Percentiles rank a stretch among this genome's conserved stretches.
Conservation (phyloP, 2,888 invertebrate species). For the Oscheius sp. region DNA sequence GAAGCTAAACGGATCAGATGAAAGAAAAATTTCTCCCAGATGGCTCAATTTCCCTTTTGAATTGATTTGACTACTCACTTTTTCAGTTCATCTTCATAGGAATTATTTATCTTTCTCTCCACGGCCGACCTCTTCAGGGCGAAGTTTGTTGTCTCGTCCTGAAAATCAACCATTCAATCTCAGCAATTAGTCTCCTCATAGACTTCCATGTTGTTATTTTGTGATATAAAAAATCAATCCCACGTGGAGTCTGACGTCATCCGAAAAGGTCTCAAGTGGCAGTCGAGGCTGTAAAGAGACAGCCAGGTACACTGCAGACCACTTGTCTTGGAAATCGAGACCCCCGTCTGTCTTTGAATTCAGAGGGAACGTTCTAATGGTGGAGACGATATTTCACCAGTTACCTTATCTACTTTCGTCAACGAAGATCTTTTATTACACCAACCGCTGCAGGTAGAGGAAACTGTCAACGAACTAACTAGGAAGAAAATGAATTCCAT, state of each 20-base stretch:
- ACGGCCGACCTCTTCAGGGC: neutral
- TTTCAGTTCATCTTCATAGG: neutral
- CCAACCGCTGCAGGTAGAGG: neutral
- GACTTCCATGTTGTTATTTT: too few species aligned
- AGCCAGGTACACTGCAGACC: neutral
- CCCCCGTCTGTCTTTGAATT: neutral
- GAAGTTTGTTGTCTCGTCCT: neutral
- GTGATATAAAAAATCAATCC: too few species aligned
- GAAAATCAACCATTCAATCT: neutral
- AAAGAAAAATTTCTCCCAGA: too few species aligned
- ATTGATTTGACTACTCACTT: too few species aligned
- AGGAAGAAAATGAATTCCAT: neutral
- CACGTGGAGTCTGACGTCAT: conserved; percentile 5
- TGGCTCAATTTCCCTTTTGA: too few species aligned
- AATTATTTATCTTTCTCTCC: neutral
- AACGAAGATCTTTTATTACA: neutral
- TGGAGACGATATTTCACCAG: neutral
- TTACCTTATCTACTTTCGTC: conserved; percentile 11
- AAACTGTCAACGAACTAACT: conserved; percentile 8
- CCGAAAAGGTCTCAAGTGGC: neutral
- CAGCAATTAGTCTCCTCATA: neutral
- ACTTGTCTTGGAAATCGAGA: neutral
- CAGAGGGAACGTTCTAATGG: neutral
- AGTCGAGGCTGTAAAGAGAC: conserved; percentile 7
- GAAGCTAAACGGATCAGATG: too few species aligned